Conservation (phyloP, 2,113 vertebrate species). For the Microtus pennsylvanicus region DNA sequence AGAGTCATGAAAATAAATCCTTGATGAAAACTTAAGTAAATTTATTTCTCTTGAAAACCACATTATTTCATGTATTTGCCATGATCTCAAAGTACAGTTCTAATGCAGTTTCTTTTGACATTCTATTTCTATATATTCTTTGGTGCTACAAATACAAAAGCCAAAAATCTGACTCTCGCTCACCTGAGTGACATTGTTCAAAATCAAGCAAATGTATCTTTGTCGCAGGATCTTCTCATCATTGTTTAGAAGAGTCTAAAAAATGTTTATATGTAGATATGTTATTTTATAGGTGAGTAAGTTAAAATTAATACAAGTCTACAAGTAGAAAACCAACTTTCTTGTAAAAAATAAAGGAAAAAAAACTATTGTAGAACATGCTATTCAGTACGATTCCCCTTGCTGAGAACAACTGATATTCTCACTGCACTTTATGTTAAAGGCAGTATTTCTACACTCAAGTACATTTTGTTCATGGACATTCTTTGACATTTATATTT, state of each 20-base stretch:
- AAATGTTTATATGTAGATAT: not conserved
- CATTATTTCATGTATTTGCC: no score
- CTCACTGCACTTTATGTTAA: not conserved
- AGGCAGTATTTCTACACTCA: not conserved
- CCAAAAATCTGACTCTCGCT: not conserved
- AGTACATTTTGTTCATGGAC: not conserved
- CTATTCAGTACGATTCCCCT: not conserved
- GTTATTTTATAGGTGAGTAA: not conserved
- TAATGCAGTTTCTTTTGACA: not conserved
- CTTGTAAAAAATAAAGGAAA: not conserved
- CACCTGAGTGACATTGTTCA: not conserved
- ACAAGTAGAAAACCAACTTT: not conserved
- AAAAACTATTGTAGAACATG: not conserved
- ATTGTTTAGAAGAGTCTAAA: not conserved
- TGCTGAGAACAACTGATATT: not conserved
- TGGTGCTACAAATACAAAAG: slow-evolving; percentile 1
- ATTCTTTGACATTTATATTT: not conserved
- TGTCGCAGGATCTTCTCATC: not conserved
- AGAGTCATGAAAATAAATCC: not conserved
- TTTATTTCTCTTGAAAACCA: not conserved
- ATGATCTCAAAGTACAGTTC: not conserved
- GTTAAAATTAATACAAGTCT: not conserved
- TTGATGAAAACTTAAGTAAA: not conserved
- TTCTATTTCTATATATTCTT: not conserved
- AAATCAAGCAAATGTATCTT: not conserved